These are phyloP conservation scores for Cinclus mexicanus DNA, from an alignment of 2,113 vertebrate genomes.

Conservation along the genomic window DNA sequence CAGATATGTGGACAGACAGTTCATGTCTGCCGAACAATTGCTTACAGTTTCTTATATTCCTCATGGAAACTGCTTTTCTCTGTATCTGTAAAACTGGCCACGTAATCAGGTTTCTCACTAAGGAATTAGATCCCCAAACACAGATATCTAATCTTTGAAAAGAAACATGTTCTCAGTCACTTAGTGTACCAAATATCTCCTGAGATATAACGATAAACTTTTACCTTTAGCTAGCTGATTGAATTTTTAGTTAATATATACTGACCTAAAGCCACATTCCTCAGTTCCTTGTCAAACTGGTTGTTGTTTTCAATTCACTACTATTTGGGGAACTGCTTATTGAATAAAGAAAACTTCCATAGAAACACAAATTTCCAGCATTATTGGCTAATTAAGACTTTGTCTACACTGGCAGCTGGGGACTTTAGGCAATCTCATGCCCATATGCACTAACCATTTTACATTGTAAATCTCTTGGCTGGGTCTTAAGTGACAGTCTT, in stretches of 20 bases:
- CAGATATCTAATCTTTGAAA: not conserved
- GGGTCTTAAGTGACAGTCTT: conserved; percentile 67
- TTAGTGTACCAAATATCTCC: not conserved
- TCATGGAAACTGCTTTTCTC: not conserved
- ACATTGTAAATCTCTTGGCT: conserved; percentile 72
- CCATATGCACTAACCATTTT: conserved; percentile 70
- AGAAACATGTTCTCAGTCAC: not conserved
- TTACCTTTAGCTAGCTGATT: not conserved
- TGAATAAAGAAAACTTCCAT: conserved; percentile 48
- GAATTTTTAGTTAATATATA: conserved; percentile 43
- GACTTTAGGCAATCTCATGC: conserved; percentile 61
- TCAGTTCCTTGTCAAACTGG: not conserved
- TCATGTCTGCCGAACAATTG: not conserved
- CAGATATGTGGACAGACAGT: not conserved
- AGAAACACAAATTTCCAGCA: conserved; percentile 45
- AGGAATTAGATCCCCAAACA: not conserved
- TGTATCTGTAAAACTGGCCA: not conserved
- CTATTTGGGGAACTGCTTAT: not conserved
- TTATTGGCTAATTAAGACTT: conserved; percentile 63
- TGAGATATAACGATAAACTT: conserved; percentile 30
- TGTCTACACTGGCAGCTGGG: conserved; percentile 62
- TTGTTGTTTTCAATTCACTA: conserved; percentile 1
- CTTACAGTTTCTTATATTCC: not conserved
- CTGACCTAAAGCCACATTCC: not conserved
- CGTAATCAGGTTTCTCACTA: not conserved